These are phyloP conservation scores for Myotis lucifugus DNA, from an alignment of 2,113 vertebrate species.

Conservation along the genomic window DNA sequence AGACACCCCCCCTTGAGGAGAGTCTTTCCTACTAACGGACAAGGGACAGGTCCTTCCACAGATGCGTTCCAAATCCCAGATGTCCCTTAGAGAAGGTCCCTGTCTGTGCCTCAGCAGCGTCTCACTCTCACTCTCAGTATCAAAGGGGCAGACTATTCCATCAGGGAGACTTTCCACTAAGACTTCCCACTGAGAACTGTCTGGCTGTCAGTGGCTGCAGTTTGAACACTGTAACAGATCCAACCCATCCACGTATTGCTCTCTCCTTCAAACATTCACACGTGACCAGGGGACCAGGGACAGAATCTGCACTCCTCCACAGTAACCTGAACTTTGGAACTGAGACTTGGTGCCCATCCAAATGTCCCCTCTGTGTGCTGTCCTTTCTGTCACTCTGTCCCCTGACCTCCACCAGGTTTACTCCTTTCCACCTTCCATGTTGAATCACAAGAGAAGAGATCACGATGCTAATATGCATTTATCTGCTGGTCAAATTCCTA, in stretches of 20 bases:
- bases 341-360: background rate
- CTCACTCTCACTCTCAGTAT: background rate
- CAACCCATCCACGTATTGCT: rapidly evolving
- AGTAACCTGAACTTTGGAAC: background rate
- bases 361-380: background rate
- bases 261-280: background rate
- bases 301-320: background rate
- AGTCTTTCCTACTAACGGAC: background rate
- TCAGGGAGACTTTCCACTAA: background rate
- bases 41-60: background rate
- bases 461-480: background rate
- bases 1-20: rapidly evolving
- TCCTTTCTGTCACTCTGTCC: too few relatives aligned
- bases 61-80: background rate
- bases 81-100: background rate
- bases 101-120: rapidly evolving
- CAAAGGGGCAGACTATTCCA: rapidly evolving
- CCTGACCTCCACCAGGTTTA: background rate
- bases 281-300: background rate
- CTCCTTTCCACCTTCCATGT: rapidly evolving
- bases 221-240: background rate
- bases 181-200: background rate
- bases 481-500: rapidly evolving
- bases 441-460: background rate
- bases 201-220: background rate